phyloP scores from a whole-genome alignment of 2,797 vertebrate genomes.

The Ispidina picta region DNA sequence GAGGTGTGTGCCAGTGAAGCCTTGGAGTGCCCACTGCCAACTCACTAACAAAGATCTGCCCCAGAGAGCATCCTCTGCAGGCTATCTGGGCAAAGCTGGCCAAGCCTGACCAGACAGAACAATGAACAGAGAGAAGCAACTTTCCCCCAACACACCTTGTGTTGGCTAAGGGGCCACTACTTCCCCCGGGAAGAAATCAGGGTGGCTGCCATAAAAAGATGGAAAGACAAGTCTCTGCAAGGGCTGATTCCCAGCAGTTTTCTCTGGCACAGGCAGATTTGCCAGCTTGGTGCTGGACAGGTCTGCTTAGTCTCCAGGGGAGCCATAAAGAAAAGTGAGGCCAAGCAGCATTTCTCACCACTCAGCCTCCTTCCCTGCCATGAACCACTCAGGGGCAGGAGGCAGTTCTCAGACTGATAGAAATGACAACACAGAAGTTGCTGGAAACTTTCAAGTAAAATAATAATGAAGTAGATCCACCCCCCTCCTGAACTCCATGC shows the following conservation, averaged over 20 bases:
- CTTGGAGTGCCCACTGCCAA: background rate
- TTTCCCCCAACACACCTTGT: background rate
- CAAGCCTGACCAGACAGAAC: too few relatives aligned
- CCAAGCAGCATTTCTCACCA: background rate
- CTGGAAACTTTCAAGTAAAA: background rate
- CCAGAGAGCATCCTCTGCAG: background rate
- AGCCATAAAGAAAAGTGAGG: background rate
- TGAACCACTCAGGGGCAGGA: background rate
- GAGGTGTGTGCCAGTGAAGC: background rate
- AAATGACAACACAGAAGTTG: background rate
- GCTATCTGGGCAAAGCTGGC: background rate
- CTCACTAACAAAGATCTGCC: background rate
- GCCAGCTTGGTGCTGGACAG: background rate
- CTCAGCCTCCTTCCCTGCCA: background rate
- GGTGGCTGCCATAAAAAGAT: background rate
- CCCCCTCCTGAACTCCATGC: background rate
- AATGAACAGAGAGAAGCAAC: background rate
- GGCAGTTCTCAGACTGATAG: background rate
- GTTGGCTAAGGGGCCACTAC: background rate
- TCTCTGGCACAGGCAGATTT: background rate
- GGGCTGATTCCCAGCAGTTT: accelerated
- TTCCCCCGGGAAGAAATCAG: background rate
- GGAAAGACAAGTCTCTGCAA: background rate
- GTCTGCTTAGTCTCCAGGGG: background rate
- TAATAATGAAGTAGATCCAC: background rate